Base-by-base conservation (phyloP, 2,797 vertebrate species). In the Acanthurus tractus region DNA sequence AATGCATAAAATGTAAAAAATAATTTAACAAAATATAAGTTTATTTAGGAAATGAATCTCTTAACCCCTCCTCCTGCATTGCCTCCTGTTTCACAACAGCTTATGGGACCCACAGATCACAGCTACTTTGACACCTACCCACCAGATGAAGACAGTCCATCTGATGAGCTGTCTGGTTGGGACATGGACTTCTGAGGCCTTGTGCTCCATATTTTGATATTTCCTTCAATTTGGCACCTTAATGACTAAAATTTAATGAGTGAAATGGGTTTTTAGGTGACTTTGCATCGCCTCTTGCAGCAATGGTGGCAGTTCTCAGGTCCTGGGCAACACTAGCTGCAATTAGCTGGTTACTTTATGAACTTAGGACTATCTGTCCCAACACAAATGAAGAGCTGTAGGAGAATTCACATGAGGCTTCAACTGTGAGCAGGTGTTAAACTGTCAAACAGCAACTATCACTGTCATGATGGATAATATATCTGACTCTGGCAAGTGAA, bases 111-210 rank as follows among this genome's bases (percentile, higher is more conserved):
- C 0, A 95, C 94, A 34, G 98, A 99, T 79, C 96, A 96, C 94
- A 97, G 96, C 88, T 96, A 97, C 90, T 99, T 99, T 57, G 98
- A 99, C 93, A 95, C 78, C 78, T 99, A 98, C 79, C 95, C 97
- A 15, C 95, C 96, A 1, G 97, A 99, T 73, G 96, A 96, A 11
- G 96, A 97, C 59, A 88, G 88, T 12, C 97, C 97, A 74, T 96
- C 97, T 0, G 97, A 98, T 45, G 98, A 99, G 88, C 90, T 97
- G 67, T 99, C 97, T 2, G 98, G 98, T 49, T 98, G 98, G 98
- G 98, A 99, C 86, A 93, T 96, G 76, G 97, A 98, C 92, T 99
- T 99, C 91, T 98, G 91, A 96, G 46, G 20, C 57, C 2, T 14
- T 29, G 48, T 58, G 12, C 62, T 68, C 34, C 44, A 18, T 57